Evolutionary conservation across 2,113 vertebrate genomes (phyloP).

Genomic region (Rhinolophus sinicus): DNA sequence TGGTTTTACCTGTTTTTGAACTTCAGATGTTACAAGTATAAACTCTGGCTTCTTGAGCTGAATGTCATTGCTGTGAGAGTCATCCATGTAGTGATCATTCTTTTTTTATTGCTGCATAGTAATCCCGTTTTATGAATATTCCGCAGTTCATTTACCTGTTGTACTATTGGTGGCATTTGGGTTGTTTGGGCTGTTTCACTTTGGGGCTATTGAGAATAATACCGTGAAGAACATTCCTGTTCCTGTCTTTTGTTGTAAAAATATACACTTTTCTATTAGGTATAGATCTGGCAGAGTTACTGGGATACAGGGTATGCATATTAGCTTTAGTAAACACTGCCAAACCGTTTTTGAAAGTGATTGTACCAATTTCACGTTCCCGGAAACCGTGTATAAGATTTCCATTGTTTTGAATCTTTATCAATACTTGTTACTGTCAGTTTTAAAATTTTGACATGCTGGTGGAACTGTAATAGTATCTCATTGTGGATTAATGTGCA

Average conservation of each 20-base stretch:
- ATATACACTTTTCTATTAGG: neutral
- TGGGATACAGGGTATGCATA: neutral
- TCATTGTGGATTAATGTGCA: neutral
- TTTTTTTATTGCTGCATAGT: neutral
- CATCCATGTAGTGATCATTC: neutral
- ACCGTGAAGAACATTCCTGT: neutral
- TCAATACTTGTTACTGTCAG: neutral
- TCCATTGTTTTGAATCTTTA: neutral
- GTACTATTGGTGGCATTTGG: neutral
- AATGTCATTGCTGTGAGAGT: neutral
- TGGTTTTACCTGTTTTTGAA: neutral
- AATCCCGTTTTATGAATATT: neutral
- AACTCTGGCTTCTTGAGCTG: neutral
- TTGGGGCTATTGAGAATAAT: neutral
- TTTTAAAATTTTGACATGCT: constrained; percentile 20
- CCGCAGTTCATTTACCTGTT: neutral
- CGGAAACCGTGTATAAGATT: neutral
- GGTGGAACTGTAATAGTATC: neutral
- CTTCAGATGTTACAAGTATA: neutral
- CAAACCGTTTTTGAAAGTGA: neutral
- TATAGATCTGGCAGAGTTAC: neutral
- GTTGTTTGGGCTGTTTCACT: neutral
- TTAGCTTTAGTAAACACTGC: neutral
- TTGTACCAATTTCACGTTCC: neutral
- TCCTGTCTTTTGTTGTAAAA: neutral